Conservation (phyloP, 2,797 vertebrate genomes). For the Scyliorhinus canicula region DNA sequence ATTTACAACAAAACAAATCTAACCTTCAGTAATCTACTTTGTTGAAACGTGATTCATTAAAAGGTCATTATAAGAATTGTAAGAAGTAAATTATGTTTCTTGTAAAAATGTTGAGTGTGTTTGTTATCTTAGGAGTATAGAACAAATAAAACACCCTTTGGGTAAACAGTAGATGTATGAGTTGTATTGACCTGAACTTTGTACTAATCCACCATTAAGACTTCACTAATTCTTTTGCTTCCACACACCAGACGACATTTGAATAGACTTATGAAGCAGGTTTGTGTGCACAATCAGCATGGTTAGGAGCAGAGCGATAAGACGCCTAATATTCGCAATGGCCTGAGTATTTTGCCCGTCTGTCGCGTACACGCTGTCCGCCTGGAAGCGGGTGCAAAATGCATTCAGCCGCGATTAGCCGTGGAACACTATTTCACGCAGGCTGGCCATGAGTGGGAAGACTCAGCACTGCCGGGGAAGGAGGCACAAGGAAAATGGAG, state of each 20-base stretch:
- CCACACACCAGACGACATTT: neutral
- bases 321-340: neutral
- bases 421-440: too few species aligned
- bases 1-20: conserved; percentile 11
- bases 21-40: conserved; percentile 33
- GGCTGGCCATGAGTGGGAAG: too few species aligned
- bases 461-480: too few species aligned
- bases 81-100: conserved; percentile 28
- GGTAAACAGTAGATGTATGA: neutral
- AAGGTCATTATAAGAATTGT: conserved; percentile 23
- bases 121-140: conserved; percentile 20
- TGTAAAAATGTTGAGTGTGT: neutral
- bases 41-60: neutral
- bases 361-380: fast-evolving
- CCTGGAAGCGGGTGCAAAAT: too few species aligned
- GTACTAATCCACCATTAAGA: conserved; percentile 30
- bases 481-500: too few species aligned
- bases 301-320: neutral
- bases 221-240: conserved; percentile 16
- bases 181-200: conserved; percentile 15
- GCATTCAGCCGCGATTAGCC: too few species aligned
- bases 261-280: neutral
- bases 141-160: conserved; percentile 20
- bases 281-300: neutral
- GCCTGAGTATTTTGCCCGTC: too few species aligned